A percentile compares a stretch with the other conserved stretches of the same genome.
phyloP scores from a whole-genome alignment of 2,888 invertebrate species.

The Pollenia griseotomentosa region DNA sequence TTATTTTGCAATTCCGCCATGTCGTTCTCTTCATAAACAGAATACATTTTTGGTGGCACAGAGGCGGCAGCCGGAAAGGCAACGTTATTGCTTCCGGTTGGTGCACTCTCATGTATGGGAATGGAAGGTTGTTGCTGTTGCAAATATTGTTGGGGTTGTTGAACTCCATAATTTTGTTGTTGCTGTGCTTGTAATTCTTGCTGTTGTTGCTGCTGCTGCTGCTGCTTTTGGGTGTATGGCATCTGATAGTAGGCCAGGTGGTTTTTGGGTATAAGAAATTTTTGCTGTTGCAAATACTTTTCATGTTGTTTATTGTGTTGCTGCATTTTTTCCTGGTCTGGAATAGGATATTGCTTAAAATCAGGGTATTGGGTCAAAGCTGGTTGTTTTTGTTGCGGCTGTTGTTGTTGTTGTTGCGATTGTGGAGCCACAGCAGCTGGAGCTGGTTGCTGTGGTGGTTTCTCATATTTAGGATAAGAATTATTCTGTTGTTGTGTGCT shows the following conservation, averaged over 20 bases:
- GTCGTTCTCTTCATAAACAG: constrained; percentile 80
- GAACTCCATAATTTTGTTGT: constrained; percentile 60
- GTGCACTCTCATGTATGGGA: constrained; percentile 63
- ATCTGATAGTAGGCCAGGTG: constrained; percentile 59
- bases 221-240: constrained; percentile 34
- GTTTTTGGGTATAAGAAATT: constrained; percentile 64
- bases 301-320: constrained; percentile 69
- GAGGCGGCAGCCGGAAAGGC: constrained; percentile 34
- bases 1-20: constrained; percentile 64
- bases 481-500: constrained; percentile 51
- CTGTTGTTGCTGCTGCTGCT: constrained; percentile 37
- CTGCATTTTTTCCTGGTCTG: constrained; percentile 68
- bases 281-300: constrained; percentile 71
- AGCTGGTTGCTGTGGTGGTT: constrained; percentile 55
- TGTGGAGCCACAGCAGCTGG: constrained; percentile 32
- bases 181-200: constrained; percentile 57
- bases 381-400: constrained; percentile 31
- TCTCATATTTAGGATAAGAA: constrained; percentile 56
- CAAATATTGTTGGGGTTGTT: constrained; percentile 61
- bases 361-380: constrained; percentile 45
- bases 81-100: constrained; percentile 26
- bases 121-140: constrained; percentile 50
- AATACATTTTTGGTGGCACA: constrained; percentile 67
- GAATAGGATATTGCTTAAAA: constrained; percentile 69
- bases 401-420: constrained; percentile 45